These are phyloP conservation scores for Cataglyphis rosenhaueri DNA, from an alignment of 2,888 invertebrate species.

Conservation along the genomic window DNA sequence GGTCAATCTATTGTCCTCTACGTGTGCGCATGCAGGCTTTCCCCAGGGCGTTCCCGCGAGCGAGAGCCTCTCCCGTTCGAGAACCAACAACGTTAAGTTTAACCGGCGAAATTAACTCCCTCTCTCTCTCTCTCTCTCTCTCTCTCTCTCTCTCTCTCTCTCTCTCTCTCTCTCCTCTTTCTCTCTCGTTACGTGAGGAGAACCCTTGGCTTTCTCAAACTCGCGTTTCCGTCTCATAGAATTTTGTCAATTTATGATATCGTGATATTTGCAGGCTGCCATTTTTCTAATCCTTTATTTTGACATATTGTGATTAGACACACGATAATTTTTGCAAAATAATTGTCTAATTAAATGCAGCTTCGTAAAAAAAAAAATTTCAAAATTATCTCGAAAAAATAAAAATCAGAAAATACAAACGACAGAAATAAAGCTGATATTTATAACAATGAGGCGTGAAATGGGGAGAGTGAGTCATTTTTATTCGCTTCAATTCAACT, in stretches of 20 bases:
- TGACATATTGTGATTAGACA: not conserved
- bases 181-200: conserved; percentile 9
- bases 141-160: not conserved
- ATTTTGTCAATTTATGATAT: conserved; percentile 17
- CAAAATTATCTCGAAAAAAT: not conserved
- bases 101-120: conserved; percentile 35
- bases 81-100: conserved; percentile 3
- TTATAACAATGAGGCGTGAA: conserved; percentile 33
- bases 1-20: conserved; percentile 81
- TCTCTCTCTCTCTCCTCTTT: not conserved
- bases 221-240: not conserved
- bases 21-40: conserved; percentile 69
- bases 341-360: not conserved
- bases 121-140: not conserved
- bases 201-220: not conserved
- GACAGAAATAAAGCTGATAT: conserved; percentile 26
- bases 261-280: not conserved
- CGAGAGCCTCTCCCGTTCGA: not conserved
- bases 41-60: conserved; percentile 32
- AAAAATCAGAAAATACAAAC: not conserved
- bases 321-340: not conserved
- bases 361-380: not conserved
- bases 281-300: not conserved
- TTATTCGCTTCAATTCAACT: conserved; percentile 30
- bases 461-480: conserved; percentile 45